Conservation (phyloP, 2,888 invertebrate species). For the Brachyopa scutellaris region DNA sequence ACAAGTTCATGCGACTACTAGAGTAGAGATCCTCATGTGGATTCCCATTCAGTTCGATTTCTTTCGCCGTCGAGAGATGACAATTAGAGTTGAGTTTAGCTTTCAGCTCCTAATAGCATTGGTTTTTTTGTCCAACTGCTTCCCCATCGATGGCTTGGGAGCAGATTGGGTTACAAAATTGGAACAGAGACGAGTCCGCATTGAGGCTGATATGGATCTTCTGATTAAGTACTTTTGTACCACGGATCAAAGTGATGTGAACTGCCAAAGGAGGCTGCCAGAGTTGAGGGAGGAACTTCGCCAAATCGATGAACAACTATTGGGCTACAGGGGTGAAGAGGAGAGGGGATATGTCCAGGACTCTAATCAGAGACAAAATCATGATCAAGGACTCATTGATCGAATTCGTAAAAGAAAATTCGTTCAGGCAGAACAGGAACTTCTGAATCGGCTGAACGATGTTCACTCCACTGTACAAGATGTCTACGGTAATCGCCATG, state of each 20-base stretch:
- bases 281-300: slow-evolving; percentile 51
- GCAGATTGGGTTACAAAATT: slow-evolving; percentile 36
- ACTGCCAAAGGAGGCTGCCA: slow-evolving; percentile 50
- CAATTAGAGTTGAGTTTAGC: slow-evolving; percentile 12
- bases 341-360: not conserved
- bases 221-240: slow-evolving; percentile 54
- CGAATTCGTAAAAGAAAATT: slow-evolving; percentile 33
- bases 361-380: not conserved
- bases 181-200: slow-evolving; percentile 33
- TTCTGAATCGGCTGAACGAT: slow-evolving; percentile 3
- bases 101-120: slow-evolving; percentile 1
- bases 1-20: slow-evolving; percentile 21
- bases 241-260: slow-evolving; percentile 37
- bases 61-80: slow-evolving; percentile 59
- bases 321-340: slow-evolving; percentile 27
- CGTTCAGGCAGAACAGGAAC: slow-evolving; percentile 34
- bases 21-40: slow-evolving; percentile 8
- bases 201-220: slow-evolving; percentile 48
- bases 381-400: not conserved
- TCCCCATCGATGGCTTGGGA: not conserved
- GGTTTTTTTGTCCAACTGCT: not conserved
- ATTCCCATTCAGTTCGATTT: slow-evolving; percentile 54
- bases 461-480: slow-evolving; percentile 26
- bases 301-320: slow-evolving; percentile 55
- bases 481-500: slow-evolving; percentile 41